Percentiles rank a stretch among this genome's conserved stretches.
Conservation (phyloP, 2,113 vertebrate genomes). For the Phylloscopus trochilus region DNA sequence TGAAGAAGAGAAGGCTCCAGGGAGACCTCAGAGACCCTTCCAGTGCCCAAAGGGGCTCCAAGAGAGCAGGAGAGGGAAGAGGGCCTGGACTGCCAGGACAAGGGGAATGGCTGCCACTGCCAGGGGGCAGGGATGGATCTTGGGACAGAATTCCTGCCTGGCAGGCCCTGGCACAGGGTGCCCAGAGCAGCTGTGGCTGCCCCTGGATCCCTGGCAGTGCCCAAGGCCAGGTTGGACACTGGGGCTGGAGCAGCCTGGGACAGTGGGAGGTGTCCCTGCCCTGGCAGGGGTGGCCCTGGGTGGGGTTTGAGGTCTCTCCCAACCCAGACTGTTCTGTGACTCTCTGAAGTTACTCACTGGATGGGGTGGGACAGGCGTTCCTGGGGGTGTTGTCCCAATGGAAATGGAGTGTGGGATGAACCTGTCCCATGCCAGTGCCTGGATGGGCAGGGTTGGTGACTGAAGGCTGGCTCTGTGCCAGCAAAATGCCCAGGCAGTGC, state of each 20-base stretch:
- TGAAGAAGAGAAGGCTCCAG: background rate
- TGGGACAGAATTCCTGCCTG: background rate
- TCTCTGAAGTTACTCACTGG: background rate
- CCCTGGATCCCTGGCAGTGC: background rate
- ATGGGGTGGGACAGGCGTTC: rapidly evolving
- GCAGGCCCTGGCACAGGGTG: background rate
- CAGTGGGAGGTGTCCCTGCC: background rate
- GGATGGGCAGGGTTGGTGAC: background rate
- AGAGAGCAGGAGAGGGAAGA: background rate
- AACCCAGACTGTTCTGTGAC: rapidly evolving
- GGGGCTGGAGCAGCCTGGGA: background rate
- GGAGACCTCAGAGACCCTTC: background rate
- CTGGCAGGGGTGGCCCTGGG: rapidly evolving
- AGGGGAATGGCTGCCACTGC: background rate
- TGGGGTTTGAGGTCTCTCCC: rapidly evolving
- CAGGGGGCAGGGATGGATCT: rapidly evolving
- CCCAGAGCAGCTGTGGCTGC: background rate
- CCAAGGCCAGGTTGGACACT: background rate
- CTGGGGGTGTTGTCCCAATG: background rate
- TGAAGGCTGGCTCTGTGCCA: rapidly evolving
- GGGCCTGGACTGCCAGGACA: background rate
- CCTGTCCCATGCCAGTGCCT: background rate
- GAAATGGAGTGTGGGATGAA: background rate
- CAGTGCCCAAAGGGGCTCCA: background rate
- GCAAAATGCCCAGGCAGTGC: background rate